Base-by-base conservation (phyloP, 2,113 vertebrate species). In the Thomomys bottae region DNA sequence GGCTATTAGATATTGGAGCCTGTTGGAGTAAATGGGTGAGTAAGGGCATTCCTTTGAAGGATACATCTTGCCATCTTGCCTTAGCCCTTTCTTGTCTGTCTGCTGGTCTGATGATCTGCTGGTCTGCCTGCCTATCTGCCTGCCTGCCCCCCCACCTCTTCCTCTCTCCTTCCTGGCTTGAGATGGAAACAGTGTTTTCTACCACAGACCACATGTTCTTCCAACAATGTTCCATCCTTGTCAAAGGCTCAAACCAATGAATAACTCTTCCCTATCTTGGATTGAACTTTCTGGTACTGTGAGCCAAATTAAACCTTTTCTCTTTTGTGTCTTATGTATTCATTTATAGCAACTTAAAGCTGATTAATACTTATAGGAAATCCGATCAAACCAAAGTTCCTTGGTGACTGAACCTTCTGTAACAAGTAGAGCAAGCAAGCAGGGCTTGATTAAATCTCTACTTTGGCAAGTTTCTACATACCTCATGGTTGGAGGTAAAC, bases 401-500 rank as follows among this genome's bases (percentile, higher is more conserved):
- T 89, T 93, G 82, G 72, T 72, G 63, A 64, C 95, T 91, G 91
- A 78, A 89, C 57, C 66, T 91, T 66, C 84, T 81, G 71, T 17
- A 89, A 90, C 45, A 95, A 96, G 92, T 86, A 93, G 93, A 49
- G 10, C 40, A 72, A 72, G 92, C 87, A 73, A 61, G 94, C 90
- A 91, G 79, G 59, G 8, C 71, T 71, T 79, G 87, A 34, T 88
- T 95, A 92, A 94, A 88, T 61, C 15, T 66, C 32, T 82, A 14
- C 34, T 49, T 85, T 32, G 81, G 73, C 78, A 97, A 95, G 92
- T 75, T 89, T 89, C 34, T 49, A 10, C 49, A 26, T 87, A 14
- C 59, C 36, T 95, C 86, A 75, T 66, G 80, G 75, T 77, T 49
- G 86, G 94, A 23, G 63, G 63, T 73, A 89, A 91, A 61, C 78